Base-by-base conservation (phyloP, 2,113 vertebrate genomes). In the Hymenochirus boettgeri region DNA sequence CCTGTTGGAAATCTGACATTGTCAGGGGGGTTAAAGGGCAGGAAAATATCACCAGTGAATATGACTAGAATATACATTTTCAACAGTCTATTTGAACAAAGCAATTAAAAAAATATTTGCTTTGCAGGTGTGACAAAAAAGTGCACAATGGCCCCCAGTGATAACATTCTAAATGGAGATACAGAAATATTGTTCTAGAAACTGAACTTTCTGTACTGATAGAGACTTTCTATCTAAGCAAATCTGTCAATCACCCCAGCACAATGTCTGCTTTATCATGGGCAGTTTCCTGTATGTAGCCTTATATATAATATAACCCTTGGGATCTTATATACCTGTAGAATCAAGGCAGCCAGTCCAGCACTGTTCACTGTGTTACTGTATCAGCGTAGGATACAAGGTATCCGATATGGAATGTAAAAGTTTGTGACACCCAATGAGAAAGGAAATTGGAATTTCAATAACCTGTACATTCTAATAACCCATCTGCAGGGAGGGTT, bases 81-180 rank as follows among this genome's bases (percentile, higher is more conserved):
- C 42, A 70, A 70, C 73, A 70, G 69, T 76, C 69, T 78, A 67
- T 78, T 76, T 77, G 78, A 76, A 78, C 73, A 74, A 77, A 75
- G 71, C 71, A 69, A 77, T 77, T 82, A 69, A 70, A 63, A 60
- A 72, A 77, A 77, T 84, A 73, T 85, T 86, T 86, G 76, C 81
- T 65, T 4, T 75, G 69, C 52, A 86, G 85, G 88, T 72, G 82
- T 82, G 82, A 83, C 82, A 69, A 70, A 50, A 64, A 62, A 11
- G 69, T 50, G 48, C 59, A 61, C 74, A 73, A 72, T 62, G 54
- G 76, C 58, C 70, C 74, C 62, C 61, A n/a, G 62, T 61, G 82
- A 86, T 86, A 85, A 86, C 84, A 82, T 79, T 82, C 82, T 82
- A 70, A 61, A n/a, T 56, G 24, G 37, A 73, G 74, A 76, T 76